Evolutionary conservation across 2,888 invertebrate species (phyloP).

Genomic region (Caenorhabditis zanzibari): DNA sequence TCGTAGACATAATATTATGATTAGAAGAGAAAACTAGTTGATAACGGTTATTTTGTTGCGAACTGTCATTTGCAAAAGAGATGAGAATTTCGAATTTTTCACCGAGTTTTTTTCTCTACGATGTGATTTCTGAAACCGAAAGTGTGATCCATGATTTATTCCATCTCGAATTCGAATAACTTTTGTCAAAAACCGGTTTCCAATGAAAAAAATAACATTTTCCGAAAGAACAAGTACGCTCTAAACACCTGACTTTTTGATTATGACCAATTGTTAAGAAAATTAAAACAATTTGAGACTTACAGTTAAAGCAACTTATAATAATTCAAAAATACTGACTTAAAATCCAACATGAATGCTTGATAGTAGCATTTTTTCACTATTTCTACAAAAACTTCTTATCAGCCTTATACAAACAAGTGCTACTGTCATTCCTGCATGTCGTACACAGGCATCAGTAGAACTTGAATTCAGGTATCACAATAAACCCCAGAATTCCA

Average conservation of each 20-base stretch:
- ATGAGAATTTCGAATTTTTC: neutral
- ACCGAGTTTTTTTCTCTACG: neutral
- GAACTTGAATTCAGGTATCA: neutral
- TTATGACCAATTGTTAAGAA: no score
- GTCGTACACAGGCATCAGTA: no score
- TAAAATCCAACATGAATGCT: no score
- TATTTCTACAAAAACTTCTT: no score
- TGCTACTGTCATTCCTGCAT: no score
- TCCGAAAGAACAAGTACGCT: neutral
- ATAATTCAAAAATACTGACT: no score
- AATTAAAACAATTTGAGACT: no score
- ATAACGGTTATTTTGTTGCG: conserved; percentile 30
- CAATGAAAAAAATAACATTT: neutral
- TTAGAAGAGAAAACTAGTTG: conserved; percentile 14
- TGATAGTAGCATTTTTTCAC: no score
- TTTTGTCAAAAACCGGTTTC: conserved; percentile 22
- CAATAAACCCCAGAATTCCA: neutral
- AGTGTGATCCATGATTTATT: conserved; percentile 24
- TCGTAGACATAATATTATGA: conserved; percentile 16
- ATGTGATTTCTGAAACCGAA: neutral
- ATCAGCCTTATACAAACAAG: no score
- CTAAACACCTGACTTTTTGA: neutral
- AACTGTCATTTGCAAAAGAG: neutral
- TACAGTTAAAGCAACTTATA: no score
- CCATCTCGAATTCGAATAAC: conserved; percentile 20